Evolutionary conservation across 1,140 invertebrate genomes (phyloP).

Genomic region (Macrocentrus cingulum): DNA sequence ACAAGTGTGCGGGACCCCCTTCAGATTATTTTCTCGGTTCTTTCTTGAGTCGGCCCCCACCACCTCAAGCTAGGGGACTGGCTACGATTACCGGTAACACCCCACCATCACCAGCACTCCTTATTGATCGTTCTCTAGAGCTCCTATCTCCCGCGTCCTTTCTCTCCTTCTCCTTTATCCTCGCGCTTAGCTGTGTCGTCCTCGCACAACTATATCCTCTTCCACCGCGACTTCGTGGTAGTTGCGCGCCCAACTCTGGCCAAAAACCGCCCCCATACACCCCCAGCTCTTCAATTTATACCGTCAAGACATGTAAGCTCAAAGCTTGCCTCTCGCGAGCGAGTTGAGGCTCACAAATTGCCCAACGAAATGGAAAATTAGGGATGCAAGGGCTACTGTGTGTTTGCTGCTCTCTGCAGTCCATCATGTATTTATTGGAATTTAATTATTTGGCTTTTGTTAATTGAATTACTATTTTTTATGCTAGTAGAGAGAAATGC

Average conservation of each 20-base stretch:
- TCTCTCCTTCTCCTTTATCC: conserved; percentile 59
- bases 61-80: conserved; percentile 46
- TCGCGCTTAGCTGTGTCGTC: conserved; percentile 56
- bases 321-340: conserved; percentile 3
- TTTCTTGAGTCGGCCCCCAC: conserved; percentile 52
- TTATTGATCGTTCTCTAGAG: conserved; percentile 60
- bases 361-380: conserved; percentile 20
- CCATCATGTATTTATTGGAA: too few relatives aligned
- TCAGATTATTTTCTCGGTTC: conserved; percentile 59
- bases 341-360: conserved; percentile 14
- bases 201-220: too few relatives aligned
- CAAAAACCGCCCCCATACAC: background rate
- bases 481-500: too few relatives aligned
- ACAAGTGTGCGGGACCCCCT: conserved; percentile 36
- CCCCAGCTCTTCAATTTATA: background rate
- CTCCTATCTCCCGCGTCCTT: conserved; percentile 45
- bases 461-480: too few relatives aligned
- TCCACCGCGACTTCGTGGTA: conserved; percentile 5
- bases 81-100: conserved; percentile 55
- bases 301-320: background rate
- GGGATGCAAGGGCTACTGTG: background rate
- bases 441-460: too few relatives aligned
- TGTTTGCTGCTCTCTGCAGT: background rate
- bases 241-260: background rate
- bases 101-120: conserved; percentile 50